Percentiles rank a stretch among this genome's conserved stretches.
phyloP scores from a whole-genome alignment of 2,797 vertebrate species.

The Sebastes cheni region DNA sequence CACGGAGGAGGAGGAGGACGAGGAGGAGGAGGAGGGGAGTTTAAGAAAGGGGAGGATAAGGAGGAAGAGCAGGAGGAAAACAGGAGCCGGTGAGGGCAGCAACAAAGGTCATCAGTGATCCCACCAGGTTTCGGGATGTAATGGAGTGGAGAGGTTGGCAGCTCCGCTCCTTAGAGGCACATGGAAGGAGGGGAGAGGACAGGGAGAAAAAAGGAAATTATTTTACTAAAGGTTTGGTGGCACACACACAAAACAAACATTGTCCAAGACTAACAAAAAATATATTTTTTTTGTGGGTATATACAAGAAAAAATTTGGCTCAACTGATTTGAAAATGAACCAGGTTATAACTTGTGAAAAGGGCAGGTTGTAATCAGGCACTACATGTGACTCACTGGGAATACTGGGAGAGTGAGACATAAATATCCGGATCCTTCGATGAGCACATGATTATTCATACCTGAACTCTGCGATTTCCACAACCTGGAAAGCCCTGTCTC shows the following conservation, averaged over 20 bases:
- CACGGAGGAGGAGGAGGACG: constrained; percentile 34
- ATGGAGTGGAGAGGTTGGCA: constrained; percentile 18
- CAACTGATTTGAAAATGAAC: background rate
- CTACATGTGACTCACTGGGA: constrained; percentile 10
- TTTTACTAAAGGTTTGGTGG: background rate
- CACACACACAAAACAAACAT: background rate
- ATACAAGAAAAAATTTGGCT: background rate
- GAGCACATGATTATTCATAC: constrained; percentile 43
- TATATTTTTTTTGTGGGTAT: background rate
- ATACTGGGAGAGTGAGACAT: constrained; percentile 11
- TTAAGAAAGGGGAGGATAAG: constrained; percentile 57
- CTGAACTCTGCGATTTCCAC: background rate
- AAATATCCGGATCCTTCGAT: constrained; percentile 18
- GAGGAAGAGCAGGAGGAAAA: constrained; percentile 41
- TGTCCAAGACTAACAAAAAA: background rate
- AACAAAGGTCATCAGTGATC: constrained; percentile 66
- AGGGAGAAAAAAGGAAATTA: background rate
- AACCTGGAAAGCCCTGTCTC: constrained; percentile 15
- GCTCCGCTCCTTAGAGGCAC: constrained; percentile 41
- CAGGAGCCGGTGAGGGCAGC: constrained; percentile 33
- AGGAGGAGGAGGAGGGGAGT: constrained; percentile 41
- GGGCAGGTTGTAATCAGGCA: background rate
- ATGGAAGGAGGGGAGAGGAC: constrained; percentile 15
- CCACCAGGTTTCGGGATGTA: constrained; percentile 55
- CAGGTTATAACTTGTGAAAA: background rate